Evolutionary conservation across 1,140 invertebrate genomes (phyloP), one percentile per base, ranked within the genome.

Genomic region (Pectinophora gossypiella): DNA sequence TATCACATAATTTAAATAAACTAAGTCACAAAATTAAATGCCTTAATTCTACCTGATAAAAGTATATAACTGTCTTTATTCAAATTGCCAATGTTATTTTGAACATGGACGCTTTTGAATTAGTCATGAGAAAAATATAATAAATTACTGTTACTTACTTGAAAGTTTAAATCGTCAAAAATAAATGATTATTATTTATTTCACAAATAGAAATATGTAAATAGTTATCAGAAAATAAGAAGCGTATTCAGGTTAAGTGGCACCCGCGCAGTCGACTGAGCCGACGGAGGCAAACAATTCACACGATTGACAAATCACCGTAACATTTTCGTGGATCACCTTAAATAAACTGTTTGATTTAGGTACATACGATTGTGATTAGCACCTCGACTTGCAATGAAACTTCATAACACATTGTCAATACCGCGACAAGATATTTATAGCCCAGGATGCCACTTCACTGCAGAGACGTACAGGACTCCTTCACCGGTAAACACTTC

Each of bases 281-380:
- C 36, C 5, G 15, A 40, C 15, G 7, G 36, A 40, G 15, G 36
- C 60, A 77, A 73, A 75, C 70, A 85, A 76, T 83, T 81, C 74
- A 76, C 72, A 75, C 77, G 72, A 85, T 84, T 79, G 65, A 81
- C 76, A 76, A 77, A 86, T 74, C 69, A 63, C 67, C 59, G 76
- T 73, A 78, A 72, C 69, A 59, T 70, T 76, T 76, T 80, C 61
- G 59, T 77, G 75, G 72, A 73, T 76, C 72, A 69, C 65, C 75
- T 77, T 68, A 84, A 84, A 82, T 78, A 85, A 81, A 80, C 72
- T 78, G 74, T 82, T 81, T 80, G 67, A 40, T 40, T 40, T 40
- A 40, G 27, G 27, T n/a, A 32, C 27, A 32, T 75, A 76, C 72
- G 66, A 80, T 80, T 72, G 68, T 86, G 68, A 83, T 86, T 86